phyloP scores from a whole-genome alignment of 2,113 vertebrate species.

The Nothocercus julius region DNA sequence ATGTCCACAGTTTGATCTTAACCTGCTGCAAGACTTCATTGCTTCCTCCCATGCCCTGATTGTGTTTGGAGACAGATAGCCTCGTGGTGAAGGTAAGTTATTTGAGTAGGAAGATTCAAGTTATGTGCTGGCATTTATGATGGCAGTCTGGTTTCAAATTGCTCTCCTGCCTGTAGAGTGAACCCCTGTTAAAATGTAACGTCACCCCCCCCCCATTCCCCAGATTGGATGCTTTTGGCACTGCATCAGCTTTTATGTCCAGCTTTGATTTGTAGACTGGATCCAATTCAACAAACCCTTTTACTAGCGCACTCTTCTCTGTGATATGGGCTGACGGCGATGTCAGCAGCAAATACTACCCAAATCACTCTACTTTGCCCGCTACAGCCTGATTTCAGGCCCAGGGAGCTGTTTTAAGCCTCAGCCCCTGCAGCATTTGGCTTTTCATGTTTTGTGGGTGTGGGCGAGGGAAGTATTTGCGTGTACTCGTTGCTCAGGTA shows the following conservation, averaged over 20 bases:
- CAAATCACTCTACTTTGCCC: neutral
- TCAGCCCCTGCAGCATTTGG: neutral
- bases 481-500: neutral
- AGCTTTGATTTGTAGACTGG: neutral
- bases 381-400: neutral
- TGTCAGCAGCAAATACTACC: neutral
- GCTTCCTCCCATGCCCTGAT: neutral
- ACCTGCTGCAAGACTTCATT: neutral
- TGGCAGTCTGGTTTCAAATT: neutral
- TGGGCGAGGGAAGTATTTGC: neutral
- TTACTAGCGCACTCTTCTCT: neutral
- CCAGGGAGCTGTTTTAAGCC: neutral
- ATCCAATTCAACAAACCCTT: neutral
- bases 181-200: neutral
- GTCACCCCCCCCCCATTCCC: neutral
- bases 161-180: neutral
- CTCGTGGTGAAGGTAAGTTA: neutral
- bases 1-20: neutral
- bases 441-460: neutral
- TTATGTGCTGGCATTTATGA: neutral
- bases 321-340: neutral
- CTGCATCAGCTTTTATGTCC: neutral
- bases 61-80: neutral
- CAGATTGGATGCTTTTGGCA: neutral
- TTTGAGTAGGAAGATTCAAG: neutral